Conservation (phyloP, 2,113 vertebrate genomes). For the Erythrocercus mccallii region DNA sequence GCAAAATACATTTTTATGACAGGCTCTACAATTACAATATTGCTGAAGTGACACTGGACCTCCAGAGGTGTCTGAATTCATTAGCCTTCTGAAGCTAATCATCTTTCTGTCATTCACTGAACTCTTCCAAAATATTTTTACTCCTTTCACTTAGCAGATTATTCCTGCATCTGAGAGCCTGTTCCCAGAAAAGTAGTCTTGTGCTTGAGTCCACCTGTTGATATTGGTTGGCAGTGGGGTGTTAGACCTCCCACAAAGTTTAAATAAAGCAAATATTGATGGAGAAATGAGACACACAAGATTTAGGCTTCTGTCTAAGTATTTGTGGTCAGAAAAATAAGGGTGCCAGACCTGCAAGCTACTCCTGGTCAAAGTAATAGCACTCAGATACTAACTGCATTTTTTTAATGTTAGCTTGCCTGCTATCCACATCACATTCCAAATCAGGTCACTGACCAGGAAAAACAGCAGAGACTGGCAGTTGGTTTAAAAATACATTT, state of each 20-base stretch:
- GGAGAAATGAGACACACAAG: slow-evolving; percentile 41
- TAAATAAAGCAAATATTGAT: slow-evolving; percentile 63
- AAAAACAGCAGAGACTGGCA: not conserved
- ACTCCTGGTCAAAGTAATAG: slow-evolving; percentile 34
- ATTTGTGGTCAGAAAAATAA: slow-evolving; percentile 55
- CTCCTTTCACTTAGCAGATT: slow-evolving; percentile 12
- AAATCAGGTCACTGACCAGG: not conserved
- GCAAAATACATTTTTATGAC: slow-evolving; percentile 35
- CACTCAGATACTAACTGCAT: slow-evolving; percentile 25
- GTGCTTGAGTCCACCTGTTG: slow-evolving; percentile 8
- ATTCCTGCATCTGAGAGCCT: not conserved
- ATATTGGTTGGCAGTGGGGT: not conserved
- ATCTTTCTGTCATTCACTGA: slow-evolving; percentile 17
- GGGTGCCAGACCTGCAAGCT: slow-evolving; percentile 40
- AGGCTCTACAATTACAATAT: slow-evolving; percentile 37
- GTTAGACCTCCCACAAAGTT: slow-evolving; percentile 32
- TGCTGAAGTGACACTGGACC: slow-evolving; percentile 11
- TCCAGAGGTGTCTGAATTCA: slow-evolving; percentile 32
- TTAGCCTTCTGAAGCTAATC: slow-evolving; percentile 34
- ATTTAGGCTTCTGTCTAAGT: slow-evolving; percentile 57
- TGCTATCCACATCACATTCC: slow-evolving; percentile 5
- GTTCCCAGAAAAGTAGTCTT: slow-evolving; percentile 34
- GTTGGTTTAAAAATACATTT: not conserved
- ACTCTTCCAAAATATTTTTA: slow-evolving; percentile 8
- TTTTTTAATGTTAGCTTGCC: slow-evolving; percentile 43